phyloP scores from a whole-genome alignment of 2,888 invertebrate genomes.

The Adelphocoris suturalis region DNA sequence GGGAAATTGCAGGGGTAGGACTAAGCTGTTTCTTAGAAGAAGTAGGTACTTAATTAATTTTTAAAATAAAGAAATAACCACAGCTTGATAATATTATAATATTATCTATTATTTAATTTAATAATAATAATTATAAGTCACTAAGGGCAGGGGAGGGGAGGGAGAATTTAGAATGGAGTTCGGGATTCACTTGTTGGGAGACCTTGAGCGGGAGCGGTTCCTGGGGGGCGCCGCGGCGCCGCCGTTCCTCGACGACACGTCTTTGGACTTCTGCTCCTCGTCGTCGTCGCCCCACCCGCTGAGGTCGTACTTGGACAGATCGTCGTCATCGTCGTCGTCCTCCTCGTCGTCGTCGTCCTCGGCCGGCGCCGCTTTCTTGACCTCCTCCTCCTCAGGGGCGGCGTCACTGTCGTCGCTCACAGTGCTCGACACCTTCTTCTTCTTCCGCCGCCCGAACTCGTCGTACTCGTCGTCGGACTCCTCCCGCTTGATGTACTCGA shows the following conservation, averaged over 20 bases:
- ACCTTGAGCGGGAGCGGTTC: conserved; percentile 59
- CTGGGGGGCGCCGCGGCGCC: neutral
- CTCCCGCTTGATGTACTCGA: conserved; percentile 94
- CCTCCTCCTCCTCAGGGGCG: neutral
- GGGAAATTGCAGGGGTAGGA: neutral
- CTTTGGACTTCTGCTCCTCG: conserved; percentile 74
- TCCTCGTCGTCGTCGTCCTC: conserved; percentile 82
- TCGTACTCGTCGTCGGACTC: conserved; percentile 97
- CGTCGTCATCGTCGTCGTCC: conserved; percentile 83
- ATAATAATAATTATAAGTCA: conserved; percentile 29
- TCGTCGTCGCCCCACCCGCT: conserved; percentile 81
- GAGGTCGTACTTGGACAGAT: conserved; percentile 89
- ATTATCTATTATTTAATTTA: too few species aligned
- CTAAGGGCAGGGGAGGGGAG: conserved; percentile 24
- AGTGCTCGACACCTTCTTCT: conserved; percentile 78
- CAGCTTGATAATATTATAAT: conserved; percentile 18
- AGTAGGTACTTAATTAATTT: neutral
- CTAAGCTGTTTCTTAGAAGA: neutral
- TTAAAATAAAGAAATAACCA: conserved; percentile 22
- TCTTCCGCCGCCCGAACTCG: conserved; percentile 83
- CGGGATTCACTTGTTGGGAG: conserved; percentile 51
- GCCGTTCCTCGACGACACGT: conserved; percentile 71
- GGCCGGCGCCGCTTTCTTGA: conserved; percentile 78
- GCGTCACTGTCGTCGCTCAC: conserved; percentile 69
- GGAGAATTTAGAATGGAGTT: neutral